Conservation (phyloP, 2,888 invertebrate genomes). For the Xanthostigma xanthostigma region DNA sequence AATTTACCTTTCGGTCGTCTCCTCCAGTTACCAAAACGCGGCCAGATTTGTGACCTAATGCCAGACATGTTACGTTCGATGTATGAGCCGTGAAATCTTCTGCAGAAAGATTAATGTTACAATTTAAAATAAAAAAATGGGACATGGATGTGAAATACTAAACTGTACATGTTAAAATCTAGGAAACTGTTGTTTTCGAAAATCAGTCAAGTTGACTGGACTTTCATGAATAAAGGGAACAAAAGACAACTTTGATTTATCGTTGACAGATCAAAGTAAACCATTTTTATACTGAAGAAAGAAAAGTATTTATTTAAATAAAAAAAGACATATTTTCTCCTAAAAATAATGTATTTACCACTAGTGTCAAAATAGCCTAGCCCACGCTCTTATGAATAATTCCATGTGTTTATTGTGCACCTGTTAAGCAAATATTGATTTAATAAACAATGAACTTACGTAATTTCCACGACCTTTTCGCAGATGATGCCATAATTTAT, state of each 20-base stretch:
- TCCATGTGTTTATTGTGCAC: not conserved
- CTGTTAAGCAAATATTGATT: not conserved
- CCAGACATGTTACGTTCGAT: constrained; percentile 75
- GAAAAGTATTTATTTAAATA: constrained; percentile 1
- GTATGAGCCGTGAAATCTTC: constrained; percentile 81
- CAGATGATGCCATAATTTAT: constrained; percentile 23
- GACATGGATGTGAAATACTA: not conserved
- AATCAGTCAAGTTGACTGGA: too few species aligned
- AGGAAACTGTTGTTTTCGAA: not conserved
- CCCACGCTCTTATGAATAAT: not conserved
- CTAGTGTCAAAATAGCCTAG: not conserved
- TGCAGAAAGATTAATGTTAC: constrained; percentile 24
- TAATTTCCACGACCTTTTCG: constrained; percentile 66
- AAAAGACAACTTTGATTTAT: not conserved
- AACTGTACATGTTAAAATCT: not conserved
- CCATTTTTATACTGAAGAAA: constrained; percentile 1
- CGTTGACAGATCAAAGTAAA: not conserved
- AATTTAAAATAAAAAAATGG: constrained; percentile 1
- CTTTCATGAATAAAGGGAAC: too few species aligned
- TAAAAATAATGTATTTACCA: too few species aligned
- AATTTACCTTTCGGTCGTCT: constrained; percentile 91
- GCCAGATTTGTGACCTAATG: constrained; percentile 81
- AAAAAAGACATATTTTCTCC: not conserved
- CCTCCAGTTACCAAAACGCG: constrained; percentile 88
- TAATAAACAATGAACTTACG: constrained; percentile 40